Evolutionary conservation across 1,140 invertebrate species (phyloP).

Genomic region (Forficula auricularia): DNA sequence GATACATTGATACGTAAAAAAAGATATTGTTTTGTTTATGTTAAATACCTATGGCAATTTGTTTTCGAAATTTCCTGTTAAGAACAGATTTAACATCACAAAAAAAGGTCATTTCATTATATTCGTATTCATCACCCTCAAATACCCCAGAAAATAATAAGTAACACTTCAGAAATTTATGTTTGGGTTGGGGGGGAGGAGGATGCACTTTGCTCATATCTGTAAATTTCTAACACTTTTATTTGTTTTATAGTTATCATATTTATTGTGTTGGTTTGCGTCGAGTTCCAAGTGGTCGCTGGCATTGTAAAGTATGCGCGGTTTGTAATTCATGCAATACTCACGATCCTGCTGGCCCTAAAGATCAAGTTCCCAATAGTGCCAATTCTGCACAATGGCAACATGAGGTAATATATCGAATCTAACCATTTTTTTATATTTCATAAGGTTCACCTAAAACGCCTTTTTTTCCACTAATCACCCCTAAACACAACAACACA

Average conservation of each 20-base stretch:
- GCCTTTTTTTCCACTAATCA: neutral
- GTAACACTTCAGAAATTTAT: too few relatives aligned
- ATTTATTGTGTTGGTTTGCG: slow-evolving; percentile 81
- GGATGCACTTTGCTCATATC: too few relatives aligned
- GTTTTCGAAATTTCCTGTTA: too few relatives aligned
- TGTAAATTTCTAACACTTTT: too few relatives aligned
- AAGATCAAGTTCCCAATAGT: slow-evolving; percentile 21
- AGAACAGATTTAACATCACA: too few relatives aligned
- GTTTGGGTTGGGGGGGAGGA: too few relatives aligned
- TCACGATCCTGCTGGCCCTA: slow-evolving; percentile 28
- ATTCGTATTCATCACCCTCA: too few relatives aligned
- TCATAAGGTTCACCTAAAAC: neutral
- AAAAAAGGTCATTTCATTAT: too few relatives aligned
- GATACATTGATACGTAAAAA: too few relatives aligned
- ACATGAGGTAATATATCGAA: slow-evolving; percentile 23
- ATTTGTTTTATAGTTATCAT: slow-evolving; percentile 62
- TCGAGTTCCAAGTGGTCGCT: slow-evolving; percentile 66
- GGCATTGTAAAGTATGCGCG: slow-evolving; percentile 72
- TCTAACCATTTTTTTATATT: neutral
- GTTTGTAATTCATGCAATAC: slow-evolving; percentile 41
- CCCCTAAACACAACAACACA: neutral
- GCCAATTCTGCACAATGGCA: slow-evolving; percentile 34
- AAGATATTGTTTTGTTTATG: too few relatives aligned
- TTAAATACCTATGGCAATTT: too few relatives aligned
- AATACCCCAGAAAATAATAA: too few relatives aligned